Evolutionary conservation across 2,888 invertebrate genomes (phyloP), one percentile per base, ranked within the genome.

Genomic region (Antitype chi): DNA sequence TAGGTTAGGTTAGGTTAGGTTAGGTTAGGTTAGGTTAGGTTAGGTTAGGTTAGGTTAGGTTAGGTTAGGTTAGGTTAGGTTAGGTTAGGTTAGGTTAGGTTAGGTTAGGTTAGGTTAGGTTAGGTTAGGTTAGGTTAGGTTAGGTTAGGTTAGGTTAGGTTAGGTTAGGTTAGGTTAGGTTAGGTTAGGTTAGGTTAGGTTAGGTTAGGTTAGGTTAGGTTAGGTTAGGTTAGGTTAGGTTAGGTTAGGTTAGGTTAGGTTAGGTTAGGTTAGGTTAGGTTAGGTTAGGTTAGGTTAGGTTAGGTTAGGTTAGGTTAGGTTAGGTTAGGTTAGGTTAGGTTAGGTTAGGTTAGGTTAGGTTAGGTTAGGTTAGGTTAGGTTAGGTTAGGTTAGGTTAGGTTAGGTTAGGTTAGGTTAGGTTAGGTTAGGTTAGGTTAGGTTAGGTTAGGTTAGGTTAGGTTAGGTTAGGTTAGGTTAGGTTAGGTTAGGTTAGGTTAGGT

Each of bases 331-430:
- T 86, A 85, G 87, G 85, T 85, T 87, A 85, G 86, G 86, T 85
- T 87, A 87, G 86, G 84, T 85, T 82, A 83, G 81, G 81, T 84
- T 82, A 85, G 85, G 82, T 87, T 85, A 84, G 86, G 87, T 86
- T 85, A 84, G 84, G 88, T 85, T 87, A 87, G 86, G 85, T 85
- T 87, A 84, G 86, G 85, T 84, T 84, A 85, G 85, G 86, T 86
- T 86, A 87, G 85, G 85, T 83, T 85, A 80, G 85, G 83, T 83
- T 85, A 82, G 80, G 83, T 83, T 78, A 81, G 82, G 80, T 80
- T 79, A 82, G 79, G 81, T 80, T 80, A 80, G 84, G 87, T 82
- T 82, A 75, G 83, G 79, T 81, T 80, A 78, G 82, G 84, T 83
- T 83, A 78, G 83, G 85, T 82, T 81, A 81, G 85, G 82, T 83